A percentile compares a stretch with the other conserved stretches of the same genome.
Evolutionary conservation across 1,140 invertebrate genomes (phyloP).

Genomic region (Cotesia vestalis): DNA sequence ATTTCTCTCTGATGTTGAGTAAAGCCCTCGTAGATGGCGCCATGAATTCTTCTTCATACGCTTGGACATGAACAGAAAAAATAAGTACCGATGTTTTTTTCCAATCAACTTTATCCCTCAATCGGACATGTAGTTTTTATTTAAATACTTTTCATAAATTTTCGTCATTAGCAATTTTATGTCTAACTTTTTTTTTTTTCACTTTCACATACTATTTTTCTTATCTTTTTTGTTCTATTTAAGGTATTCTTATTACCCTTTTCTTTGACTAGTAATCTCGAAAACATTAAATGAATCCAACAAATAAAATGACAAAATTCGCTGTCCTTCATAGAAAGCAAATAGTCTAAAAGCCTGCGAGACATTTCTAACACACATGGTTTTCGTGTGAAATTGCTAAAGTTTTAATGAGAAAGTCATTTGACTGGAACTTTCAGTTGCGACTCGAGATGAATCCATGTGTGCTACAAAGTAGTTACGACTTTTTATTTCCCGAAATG

Average conservation of each 20-base stretch:
- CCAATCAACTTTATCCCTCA: background rate
- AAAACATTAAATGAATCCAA: background rate
- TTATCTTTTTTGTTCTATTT: background rate
- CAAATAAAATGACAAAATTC: conserved; percentile 1
- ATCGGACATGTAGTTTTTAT: conserved; percentile 36
- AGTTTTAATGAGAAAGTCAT: conserved; percentile 53
- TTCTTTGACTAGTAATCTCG: background rate
- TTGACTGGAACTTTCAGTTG: conserved; percentile 49
- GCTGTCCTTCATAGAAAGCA: background rate
- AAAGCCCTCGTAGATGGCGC: conserved; percentile 49
- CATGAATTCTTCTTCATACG: conserved; percentile 27
- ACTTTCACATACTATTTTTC: background rate
- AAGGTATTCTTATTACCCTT: background rate
- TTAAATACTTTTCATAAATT: background rate
- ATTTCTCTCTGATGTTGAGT: conserved; percentile 39
- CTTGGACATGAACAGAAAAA: conserved; percentile 22
- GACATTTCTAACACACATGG: conserved; percentile 28
- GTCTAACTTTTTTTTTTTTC: background rate
- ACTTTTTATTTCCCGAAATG: conserved; percentile 32
- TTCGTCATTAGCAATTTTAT: background rate
- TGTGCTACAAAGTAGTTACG: conserved; percentile 36
- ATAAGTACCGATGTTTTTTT: background rate
- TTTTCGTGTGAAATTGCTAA: conserved; percentile 48
- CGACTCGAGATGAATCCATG: conserved; percentile 30
- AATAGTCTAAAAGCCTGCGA: conserved; percentile 29